Evolutionary conservation across 2,113 vertebrate species (phyloP).

Genomic region (Eupsittula cactorum): DNA sequence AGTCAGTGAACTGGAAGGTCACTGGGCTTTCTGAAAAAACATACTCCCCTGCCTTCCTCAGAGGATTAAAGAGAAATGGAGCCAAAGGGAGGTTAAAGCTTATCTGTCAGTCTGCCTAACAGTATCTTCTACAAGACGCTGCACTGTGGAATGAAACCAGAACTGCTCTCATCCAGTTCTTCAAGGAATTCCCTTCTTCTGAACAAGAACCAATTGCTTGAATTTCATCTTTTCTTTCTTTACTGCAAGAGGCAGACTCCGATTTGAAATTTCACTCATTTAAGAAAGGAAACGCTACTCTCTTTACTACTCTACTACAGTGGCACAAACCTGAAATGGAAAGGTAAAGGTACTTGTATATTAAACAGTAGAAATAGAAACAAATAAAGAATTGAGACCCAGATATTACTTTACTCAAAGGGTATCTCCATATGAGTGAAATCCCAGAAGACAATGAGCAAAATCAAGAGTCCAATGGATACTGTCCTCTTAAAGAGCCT

Average conservation of each 20-base stretch:
- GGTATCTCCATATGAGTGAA: neutral
- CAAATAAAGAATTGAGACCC: neutral
- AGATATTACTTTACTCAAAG: neutral
- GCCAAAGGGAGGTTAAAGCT: neutral
- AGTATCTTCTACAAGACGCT: neutral
- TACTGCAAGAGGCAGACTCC: neutral
- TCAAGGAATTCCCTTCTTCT: neutral
- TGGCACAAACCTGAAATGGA: neutral
- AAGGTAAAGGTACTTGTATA: neutral
- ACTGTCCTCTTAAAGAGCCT: neutral
- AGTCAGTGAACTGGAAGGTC: neutral
- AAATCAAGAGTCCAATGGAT: neutral
- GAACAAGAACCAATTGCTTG: neutral
- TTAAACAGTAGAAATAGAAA: neutral
- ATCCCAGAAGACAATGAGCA: neutral
- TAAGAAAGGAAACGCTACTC: neutral
- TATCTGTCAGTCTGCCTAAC: neutral
- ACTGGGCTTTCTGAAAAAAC: neutral
- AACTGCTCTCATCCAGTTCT: neutral
- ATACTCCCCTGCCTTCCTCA: accelerated
- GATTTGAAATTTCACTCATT: neutral
- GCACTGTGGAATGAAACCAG: neutral
- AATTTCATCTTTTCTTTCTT: neutral
- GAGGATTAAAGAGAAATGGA: neutral
- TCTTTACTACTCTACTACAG: neutral